Base-by-base conservation (phyloP, 2,797 vertebrate genomes). In the Onychomys leucogaster region DNA sequence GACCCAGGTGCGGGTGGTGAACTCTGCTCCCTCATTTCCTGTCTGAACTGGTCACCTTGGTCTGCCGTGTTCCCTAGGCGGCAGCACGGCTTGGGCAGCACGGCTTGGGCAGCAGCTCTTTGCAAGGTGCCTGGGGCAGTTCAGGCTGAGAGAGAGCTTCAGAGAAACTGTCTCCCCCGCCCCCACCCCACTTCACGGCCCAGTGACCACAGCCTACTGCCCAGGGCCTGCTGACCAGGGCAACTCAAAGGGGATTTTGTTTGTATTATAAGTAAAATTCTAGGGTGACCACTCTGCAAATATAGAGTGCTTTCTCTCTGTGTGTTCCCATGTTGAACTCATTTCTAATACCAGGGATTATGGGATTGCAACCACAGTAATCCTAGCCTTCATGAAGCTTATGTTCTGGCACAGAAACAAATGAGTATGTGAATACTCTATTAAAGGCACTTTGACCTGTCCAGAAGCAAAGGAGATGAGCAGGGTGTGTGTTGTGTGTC, bases 1-100 rank as follows among this genome's bases (percentile, higher is more conserved):
- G 37, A 57, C 57, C 10, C 9, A 46, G 83, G 65, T 4, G 10
- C 11, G 0, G 14, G 0, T 0, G 14, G 52, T 32, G 21, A 46
- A 37, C 2, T 21, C 29, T 9, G 59, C 14, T 52, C 69, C 10
- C 55, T 75, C 21, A 3, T 16, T 65, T 84, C 41, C 46, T 81
- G 59, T 32, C 59, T 43, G 61, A 46, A 65, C 5, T 37, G 32
- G 21, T 59, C 67, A 76, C 25, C 78, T 80, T 25, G 41, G 67
- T 43, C 69, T 81, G 13, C 27, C 9, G 11, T 6, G 16, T 25
- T 0, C 0, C 43, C 41, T 41, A 46, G 32, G 43, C 52, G 27
- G 17, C 21, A 8, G 46, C 9, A 10, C 16, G 41, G 59, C 37
- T 5, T 27, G 37, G 29, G 52, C 57, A 16, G 3, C 6, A 43